These are phyloP conservation scores for Sipha flava DNA, from an alignment of 1,140 invertebrate genomes.

Conservation along the genomic window DNA sequence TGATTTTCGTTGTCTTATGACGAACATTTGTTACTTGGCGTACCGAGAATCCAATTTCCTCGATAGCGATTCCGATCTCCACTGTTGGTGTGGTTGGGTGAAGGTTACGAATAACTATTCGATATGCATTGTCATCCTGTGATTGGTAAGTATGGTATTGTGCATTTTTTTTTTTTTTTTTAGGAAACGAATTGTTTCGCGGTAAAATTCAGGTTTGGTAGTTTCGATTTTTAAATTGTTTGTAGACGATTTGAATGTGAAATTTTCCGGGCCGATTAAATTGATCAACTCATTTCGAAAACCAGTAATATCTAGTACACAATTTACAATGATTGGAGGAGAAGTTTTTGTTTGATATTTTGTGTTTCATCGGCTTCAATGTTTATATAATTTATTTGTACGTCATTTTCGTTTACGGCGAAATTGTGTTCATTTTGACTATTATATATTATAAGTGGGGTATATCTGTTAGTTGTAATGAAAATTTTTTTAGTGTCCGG, in stretches of 20 bases:
- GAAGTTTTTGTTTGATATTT: neutral
- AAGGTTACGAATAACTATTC: neutral
- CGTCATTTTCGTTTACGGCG: neutral
- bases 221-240: neutral
- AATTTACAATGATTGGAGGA: neutral
- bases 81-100: neutral
- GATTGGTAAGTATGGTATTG: conserved; percentile 40
- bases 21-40: neutral
- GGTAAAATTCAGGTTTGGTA: neutral
- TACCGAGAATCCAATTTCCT: neutral
- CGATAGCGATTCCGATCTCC: neutral
- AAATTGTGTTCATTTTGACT: neutral
- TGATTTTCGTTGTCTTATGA: neutral
- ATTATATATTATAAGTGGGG: neutral
- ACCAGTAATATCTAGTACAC: neutral
- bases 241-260: neutral
- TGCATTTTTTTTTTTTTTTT: neutral
- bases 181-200: neutral
- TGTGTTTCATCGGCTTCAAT: neutral
- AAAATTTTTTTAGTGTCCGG: neutral
- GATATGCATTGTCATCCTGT: conserved; percentile 39
- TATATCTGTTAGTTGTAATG: neutral
- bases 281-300: neutral
- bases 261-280: neutral
- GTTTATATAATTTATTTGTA: neutral